Percentiles rank a stretch among this genome's conserved stretches.
phyloP scores from a whole-genome alignment of 1,140 invertebrate species.

The Sarcophaga peregrina region DNA sequence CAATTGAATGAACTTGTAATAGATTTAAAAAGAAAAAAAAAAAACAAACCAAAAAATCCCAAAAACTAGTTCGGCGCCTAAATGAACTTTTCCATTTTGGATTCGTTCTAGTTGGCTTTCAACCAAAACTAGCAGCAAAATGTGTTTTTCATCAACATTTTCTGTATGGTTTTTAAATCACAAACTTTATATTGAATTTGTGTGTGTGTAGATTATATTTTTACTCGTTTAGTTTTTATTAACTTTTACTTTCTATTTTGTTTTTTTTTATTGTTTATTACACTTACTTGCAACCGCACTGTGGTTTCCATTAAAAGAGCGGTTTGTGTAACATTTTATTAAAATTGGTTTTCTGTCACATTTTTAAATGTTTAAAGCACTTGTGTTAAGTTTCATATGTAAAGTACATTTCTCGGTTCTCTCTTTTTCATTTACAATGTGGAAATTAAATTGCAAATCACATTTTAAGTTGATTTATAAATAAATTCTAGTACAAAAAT shows the following conservation, averaged over 20 bases:
- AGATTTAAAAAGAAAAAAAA: no score
- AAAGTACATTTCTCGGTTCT: no score
- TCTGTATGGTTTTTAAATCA: neutral
- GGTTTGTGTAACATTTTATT: neutral
- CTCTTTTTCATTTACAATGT: no score
- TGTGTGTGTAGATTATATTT: neutral
- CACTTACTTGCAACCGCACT: neutral
- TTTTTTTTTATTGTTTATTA: neutral
- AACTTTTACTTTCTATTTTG: neutral
- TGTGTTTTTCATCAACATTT: slow-evolving; percentile 19
- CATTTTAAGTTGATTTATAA: no score
- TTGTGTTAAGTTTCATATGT: no score
- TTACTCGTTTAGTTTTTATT: neutral
- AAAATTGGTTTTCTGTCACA: no score
- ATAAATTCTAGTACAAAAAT: no score
- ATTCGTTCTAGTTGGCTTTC: slow-evolving; percentile 31
- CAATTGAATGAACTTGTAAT: slow-evolving; percentile 10
- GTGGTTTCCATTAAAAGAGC: neutral
- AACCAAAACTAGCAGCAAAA: neutral
- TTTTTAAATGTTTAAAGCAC: no score
- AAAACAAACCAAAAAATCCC: neutral
- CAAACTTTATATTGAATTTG: neutral
- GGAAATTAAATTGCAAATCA: no score
- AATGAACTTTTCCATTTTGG: slow-evolving; percentile 29
- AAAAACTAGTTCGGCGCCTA: slow-evolving; percentile 29